Evolutionary conservation across 35 echinoderm and acorn worm genomes (phyloP).

Genomic region (Ophiothrix spiculata): DNA sequence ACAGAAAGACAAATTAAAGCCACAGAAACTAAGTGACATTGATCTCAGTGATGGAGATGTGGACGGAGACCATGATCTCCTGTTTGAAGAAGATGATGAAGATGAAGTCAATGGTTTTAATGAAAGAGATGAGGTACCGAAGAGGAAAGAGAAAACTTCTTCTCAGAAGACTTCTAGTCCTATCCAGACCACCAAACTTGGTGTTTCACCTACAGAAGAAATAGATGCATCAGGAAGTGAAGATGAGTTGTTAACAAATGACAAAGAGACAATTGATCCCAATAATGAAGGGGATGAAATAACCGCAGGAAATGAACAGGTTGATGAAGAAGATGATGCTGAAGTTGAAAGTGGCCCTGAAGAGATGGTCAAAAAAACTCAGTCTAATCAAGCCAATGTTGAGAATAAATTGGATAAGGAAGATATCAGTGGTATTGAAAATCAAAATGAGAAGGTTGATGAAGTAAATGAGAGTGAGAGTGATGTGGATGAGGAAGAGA

Average conservation of each 20-base stretch:
- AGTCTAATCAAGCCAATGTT: too few relatives aligned
- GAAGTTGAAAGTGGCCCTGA: not conserved
- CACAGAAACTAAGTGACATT: not conserved
- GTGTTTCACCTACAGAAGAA: too few relatives aligned
- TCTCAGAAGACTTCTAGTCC: too few relatives aligned
- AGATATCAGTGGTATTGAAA: not conserved
- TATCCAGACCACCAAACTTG: too few relatives aligned
- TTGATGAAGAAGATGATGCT: not conserved
- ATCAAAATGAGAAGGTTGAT: not conserved
- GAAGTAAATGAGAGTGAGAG: not conserved
- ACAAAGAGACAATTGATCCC: too few relatives aligned
- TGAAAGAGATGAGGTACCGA: too few relatives aligned
- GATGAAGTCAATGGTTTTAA: too few relatives aligned
- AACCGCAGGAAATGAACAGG: not conserved
- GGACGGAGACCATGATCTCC: not conserved
- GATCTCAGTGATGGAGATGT: not conserved
- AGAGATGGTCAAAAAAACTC: too few relatives aligned
- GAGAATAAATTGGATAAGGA: not conserved
- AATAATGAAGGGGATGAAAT: not conserved
- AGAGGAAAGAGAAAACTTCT: too few relatives aligned
- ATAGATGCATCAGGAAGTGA: too few relatives aligned
- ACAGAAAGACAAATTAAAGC: too few relatives aligned
- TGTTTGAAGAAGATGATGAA: slow-evolving; percentile 24
- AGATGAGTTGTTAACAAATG: too few relatives aligned
- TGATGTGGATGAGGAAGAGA: not conserved